Base-by-base conservation (phyloP, 1,140 invertebrate species). In the Eumaeus atala region DNA sequence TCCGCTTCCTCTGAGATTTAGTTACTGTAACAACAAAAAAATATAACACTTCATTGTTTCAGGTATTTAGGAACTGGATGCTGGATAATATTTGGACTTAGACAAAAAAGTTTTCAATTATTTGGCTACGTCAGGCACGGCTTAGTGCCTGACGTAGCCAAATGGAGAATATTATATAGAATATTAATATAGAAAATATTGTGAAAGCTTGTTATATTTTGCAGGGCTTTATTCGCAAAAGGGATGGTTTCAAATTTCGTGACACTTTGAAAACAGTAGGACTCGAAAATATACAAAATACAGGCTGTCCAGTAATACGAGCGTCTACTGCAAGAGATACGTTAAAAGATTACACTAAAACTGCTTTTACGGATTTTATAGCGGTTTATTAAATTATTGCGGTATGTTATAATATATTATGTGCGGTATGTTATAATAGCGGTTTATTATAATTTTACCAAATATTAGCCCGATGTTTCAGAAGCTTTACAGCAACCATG, bases 231-330 rank as follows among this genome's bases (percentile, higher is more conserved):
- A 36, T 50, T 35, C 28, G 33, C n/a, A 50, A 35, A 35, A 16
- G 48, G 12, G 48, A 35, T 17, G 48, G 48, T 14, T 50, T 50
- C 14, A 35, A 49, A 33, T 49, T 49, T 49, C 28, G 28, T n/a
- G 21, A 49, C 48, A 49, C 48, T 49, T 49, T 49, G 7, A 49
- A 49, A 49, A 49, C 33, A 51, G 50, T 51, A 4, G 50, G 50
- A 51, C 50, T 51, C 50, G 50, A 51, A 51, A 51, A 51, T 51
- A 51, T 51, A 51, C 50, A 37, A 51, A 51, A 51, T 51, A 51
- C 50, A 51, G 50, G 50, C 50, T 51, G 50, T 33, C 50, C 50
- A 51, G 16, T 51, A 51, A 38, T 17, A 51, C 35, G 50, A 51
- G 35, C 50, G 35, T 16, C 50, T 51, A 51, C 34, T 8, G 50